Conservation (phyloP, 1,140 invertebrate genomes). For the Drosophila serrata region DNA sequence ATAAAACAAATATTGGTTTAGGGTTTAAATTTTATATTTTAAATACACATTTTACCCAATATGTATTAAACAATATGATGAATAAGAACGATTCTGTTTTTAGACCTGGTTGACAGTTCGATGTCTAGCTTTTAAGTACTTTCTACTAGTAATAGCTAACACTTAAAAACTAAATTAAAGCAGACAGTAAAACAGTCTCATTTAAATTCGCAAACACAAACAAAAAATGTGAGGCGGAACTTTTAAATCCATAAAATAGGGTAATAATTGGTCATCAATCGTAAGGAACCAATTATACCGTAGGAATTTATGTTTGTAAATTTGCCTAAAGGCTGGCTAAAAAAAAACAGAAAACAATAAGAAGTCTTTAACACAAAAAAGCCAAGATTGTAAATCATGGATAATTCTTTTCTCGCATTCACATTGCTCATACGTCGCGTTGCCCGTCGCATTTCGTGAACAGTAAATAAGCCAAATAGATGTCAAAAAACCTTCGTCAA, state of each 20-base stretch:
- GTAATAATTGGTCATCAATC: not conserved
- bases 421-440: conserved; percentile 38
- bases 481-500: conserved; percentile 61
- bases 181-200: not conserved
- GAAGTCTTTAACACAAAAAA: not conserved
- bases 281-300: not conserved
- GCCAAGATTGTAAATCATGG: conserved; percentile 17
- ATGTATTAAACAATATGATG: no score
- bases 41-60: no score
- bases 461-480: conserved; percentile 58
- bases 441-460: conserved; percentile 33
- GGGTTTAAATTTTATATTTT: no score
- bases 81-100: no score
- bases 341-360: not conserved
- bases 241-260: not conserved
- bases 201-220: not conserved
- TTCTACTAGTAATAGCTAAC: not conserved
- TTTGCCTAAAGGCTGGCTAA: not conserved
- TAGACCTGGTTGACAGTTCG: not conserved
- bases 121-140: not conserved
- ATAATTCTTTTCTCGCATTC: conserved; percentile 16
- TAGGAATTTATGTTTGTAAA: not conserved
- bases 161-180: not conserved
- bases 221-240: not conserved
- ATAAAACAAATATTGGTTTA: no score